Evolutionary conservation across 2,888 invertebrate genomes (phyloP).

Genomic region (Drosophila mercatorum): DNA sequence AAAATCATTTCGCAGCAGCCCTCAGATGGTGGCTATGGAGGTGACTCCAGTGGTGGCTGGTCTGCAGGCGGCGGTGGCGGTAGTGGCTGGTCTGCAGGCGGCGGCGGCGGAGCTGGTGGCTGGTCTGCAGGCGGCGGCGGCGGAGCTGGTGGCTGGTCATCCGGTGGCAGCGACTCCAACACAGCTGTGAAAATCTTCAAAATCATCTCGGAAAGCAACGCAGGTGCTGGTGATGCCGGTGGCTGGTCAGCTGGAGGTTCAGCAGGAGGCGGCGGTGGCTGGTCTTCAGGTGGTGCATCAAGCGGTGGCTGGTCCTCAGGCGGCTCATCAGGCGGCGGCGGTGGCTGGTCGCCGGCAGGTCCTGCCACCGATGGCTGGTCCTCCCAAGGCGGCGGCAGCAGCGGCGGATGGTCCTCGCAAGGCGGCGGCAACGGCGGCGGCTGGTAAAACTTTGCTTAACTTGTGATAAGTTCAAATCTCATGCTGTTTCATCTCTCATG

Average conservation of each 20-base stretch:
- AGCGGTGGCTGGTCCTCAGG: slow-evolving; percentile 52
- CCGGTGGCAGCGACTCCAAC: slow-evolving; percentile 42
- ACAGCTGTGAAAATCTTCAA: slow-evolving; percentile 60
- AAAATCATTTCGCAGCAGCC: slow-evolving; percentile 63
- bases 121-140: slow-evolving; percentile 45
- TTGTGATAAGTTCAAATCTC: slow-evolving; percentile 53
- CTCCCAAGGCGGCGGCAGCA: slow-evolving; percentile 18
- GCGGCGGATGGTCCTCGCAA: slow-evolving; percentile 54
- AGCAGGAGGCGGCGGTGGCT: slow-evolving; percentile 37
- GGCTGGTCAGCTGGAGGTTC: slow-evolving; percentile 52
- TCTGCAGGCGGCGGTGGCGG: slow-evolving; percentile 36
- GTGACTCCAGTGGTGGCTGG: slow-evolving; percentile 36
- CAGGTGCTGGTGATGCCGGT: slow-evolving; percentile 28
- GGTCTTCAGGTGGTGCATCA: slow-evolving; percentile 46
- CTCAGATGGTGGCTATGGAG: slow-evolving; percentile 53
- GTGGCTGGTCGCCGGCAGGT: slow-evolving; percentile 34
- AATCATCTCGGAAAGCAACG: slow-evolving; percentile 53
- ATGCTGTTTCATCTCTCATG: slow-evolving; percentile 28
- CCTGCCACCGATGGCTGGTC: slow-evolving; percentile 48
- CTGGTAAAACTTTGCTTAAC: slow-evolving; percentile 46
- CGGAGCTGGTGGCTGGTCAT: slow-evolving; percentile 56
- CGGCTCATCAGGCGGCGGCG: slow-evolving; percentile 20
- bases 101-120: slow-evolving; percentile 10
- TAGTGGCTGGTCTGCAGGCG: slow-evolving; percentile 46
- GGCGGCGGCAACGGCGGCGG: slow-evolving; percentile 37